Evolutionary conservation across 2,888 invertebrate species (phyloP).

Genomic region (Margaritifera margaritifera): DNA sequence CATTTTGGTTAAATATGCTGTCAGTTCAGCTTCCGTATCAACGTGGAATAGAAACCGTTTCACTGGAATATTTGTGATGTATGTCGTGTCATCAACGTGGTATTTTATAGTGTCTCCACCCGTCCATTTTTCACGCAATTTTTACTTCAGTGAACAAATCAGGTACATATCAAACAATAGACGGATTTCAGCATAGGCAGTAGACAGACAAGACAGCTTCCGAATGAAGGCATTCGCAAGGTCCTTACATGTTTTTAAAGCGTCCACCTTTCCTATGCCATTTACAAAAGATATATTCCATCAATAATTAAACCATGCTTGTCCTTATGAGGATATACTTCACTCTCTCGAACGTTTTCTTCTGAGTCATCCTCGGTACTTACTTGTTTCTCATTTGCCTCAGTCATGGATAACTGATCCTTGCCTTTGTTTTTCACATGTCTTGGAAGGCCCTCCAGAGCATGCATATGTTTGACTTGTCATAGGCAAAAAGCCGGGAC

Average conservation of each 20-base stretch:
- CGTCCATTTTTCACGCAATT: conserved; percentile 2
- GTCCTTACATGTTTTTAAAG: conserved; percentile 3
- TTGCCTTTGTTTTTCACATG: neutral
- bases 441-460: conserved; percentile 1
- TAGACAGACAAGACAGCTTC: neutral
- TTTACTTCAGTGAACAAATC: conserved; percentile 1
- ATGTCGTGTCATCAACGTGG: conserved; percentile 3
- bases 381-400: too few relatives aligned
- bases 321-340: neutral
- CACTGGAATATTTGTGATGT: conserved; percentile 1
- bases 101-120: conserved; percentile 3
- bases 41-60: conserved; percentile 5
- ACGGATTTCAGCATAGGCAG: neutral
- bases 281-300: too few relatives aligned
- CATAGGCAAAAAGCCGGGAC: conserved; percentile 1
- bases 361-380: neutral
- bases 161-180: conserved; percentile 5
- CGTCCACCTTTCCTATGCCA: too few relatives aligned
- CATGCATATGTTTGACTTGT: conserved; percentile 4
- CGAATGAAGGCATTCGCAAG: conserved; percentile 2
- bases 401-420: neutral
- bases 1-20: too few relatives aligned
- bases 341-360: neutral
- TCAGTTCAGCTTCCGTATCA: conserved; percentile 4
- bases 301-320: conserved; percentile 2